Base-by-base conservation (phyloP, 2,888 invertebrate species). In the Tetranychus truncatus region DNA sequence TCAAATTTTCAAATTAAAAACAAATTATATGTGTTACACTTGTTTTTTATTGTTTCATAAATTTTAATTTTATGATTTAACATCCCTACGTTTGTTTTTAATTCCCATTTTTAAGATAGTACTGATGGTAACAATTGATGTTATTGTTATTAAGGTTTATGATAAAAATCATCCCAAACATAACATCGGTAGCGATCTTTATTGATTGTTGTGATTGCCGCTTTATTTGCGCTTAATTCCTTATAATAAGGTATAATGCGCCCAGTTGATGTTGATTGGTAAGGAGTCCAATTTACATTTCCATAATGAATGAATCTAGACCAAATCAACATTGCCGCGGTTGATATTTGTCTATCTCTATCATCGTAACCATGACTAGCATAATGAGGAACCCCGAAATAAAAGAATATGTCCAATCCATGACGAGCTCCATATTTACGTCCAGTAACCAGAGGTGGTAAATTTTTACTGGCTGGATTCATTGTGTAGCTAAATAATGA, bases 361-460 rank as follows among this genome's bases (percentile, higher is more conserved):
- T 69, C 24, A 24, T 20, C 34, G 11, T 24, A 69, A 21, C 11
- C 20, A 24, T 69, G 69, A 11, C 21, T 5, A 11, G 11, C 8
- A 21, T 69, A 69, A 69, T 24, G 34, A 24, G 69, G 69, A 24
- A 69, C 69, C 18, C 69, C 69, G 34, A 69, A 69, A 6, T 24
- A 24, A 21, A 69, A 69, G 34, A 69, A 69, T 3, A 69, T 69
- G 11, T 20, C 34, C n/a, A 21, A 0, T 24, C 69, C 69, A 69
- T 69, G 69, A 20, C 69, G 69, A 11, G 69, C 11, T 11, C 69
- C 69, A 21, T 69, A 69, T 24, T 69, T 69, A 24, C 21, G 34
- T 20, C 69, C 69, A 5, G 5, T 15, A 15, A 55, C 55, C 7
- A 55, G 15, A 15, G 55, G 55, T 15, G 55, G 55, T 55, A 55